These are phyloP conservation scores for Rhynchopsitta pachyrhyncha DNA, from an alignment of 2,113 vertebrate species.

Conservation along the genomic window DNA sequence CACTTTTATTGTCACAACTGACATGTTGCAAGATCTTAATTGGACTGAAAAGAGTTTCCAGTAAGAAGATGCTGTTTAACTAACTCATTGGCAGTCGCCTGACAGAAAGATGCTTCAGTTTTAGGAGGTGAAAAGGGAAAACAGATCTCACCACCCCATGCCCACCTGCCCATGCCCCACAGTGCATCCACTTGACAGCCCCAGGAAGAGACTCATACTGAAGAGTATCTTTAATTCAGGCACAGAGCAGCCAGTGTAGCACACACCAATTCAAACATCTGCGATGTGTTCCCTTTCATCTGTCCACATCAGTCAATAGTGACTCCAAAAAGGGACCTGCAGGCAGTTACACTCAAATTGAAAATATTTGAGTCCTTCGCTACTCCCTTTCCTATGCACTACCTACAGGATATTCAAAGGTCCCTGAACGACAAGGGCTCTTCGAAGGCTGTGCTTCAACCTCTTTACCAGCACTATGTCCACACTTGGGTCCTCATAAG, in stretches of 20 bases:
- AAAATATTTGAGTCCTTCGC: not conserved
- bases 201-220: not conserved
- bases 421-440: not conserved
- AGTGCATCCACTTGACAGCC: not conserved
- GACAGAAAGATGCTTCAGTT: conserved; percentile 53
- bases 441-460: not conserved
- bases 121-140: not conserved
- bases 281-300: not conserved
- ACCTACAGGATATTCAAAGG: not conserved
- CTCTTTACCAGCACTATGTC: not conserved
- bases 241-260: not conserved
- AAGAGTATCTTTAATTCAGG: not conserved
- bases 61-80: conserved; percentile 75
- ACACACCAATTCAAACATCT: not conserved
- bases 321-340: not conserved
- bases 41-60: conserved; percentile 75
- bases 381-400: not conserved
- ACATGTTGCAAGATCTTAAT: conserved; percentile 74
- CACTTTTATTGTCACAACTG: conserved; percentile 76
- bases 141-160: not conserved
- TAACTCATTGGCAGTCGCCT: conserved; percentile 72
- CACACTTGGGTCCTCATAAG: not conserved
- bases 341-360: not conserved
- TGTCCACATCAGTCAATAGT: not conserved
- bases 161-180: not conserved